Evolutionary conservation across 2,797 vertebrate genomes (phyloP).

Genomic region (Onychomys torridus): DNA sequence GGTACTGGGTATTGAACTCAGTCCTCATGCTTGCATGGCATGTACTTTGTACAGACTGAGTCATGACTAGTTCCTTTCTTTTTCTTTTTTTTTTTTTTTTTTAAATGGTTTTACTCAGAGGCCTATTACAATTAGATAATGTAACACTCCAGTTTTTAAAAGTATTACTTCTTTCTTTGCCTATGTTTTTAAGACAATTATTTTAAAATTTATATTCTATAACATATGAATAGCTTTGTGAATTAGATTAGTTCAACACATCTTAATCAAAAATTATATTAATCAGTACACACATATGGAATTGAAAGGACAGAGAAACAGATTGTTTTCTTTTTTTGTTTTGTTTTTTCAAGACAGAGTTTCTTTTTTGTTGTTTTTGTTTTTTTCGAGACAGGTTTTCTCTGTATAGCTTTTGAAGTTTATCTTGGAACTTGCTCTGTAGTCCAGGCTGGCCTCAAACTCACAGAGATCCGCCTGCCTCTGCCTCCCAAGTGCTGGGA

Average conservation of each 20-base stretch:
- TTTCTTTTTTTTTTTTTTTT: too few relatives aligned
- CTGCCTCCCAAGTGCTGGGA: too few relatives aligned
- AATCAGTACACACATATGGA: neutral
- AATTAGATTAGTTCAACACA: conserved; percentile 42
- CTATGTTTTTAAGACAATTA: conserved; percentile 51
- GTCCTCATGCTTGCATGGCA: too few relatives aligned
- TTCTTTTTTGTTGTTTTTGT: neutral
- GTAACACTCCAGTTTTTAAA: neutral
- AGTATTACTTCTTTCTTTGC: conserved; percentile 3
- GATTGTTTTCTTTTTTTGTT: neutral
- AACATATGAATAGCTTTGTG: neutral
- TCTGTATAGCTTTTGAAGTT: too few relatives aligned
- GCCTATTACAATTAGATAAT: conserved; percentile 28
- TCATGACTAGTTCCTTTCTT: neutral
- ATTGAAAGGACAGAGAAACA: conserved; percentile 23
- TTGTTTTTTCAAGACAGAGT: neutral
- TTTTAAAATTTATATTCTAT: conserved; percentile 52
- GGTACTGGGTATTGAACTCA: neutral
- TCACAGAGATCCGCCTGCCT: too few relatives aligned
- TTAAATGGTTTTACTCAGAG: conserved; percentile 18
- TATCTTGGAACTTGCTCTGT: too few relatives aligned
- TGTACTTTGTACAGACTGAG: neutral
- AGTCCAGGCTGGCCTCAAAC: too few relatives aligned
- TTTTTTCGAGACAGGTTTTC: too few relatives aligned
- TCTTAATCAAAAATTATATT: conserved; percentile 30